Evolutionary conservation across 2,797 vertebrate genomes (phyloP).

Genomic region (Taeniopygia guttata): DNA sequence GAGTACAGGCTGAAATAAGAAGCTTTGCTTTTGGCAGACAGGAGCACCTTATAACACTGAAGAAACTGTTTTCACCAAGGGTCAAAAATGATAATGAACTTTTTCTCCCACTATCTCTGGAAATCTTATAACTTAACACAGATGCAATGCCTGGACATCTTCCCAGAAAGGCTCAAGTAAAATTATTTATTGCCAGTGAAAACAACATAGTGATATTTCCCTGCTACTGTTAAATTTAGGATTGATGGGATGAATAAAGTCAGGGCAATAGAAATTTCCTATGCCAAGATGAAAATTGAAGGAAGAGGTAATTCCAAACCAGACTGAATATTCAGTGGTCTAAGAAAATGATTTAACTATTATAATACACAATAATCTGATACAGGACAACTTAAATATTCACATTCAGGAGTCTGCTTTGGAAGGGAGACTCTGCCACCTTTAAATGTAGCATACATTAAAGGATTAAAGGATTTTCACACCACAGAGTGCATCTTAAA

Average conservation of each 20-base stretch:
- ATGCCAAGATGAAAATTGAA: background rate
- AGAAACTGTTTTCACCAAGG: background rate
- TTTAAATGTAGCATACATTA: background rate
- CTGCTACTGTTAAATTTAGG: background rate
- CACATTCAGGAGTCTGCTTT: background rate
- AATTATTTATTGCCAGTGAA: background rate
- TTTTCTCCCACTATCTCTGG: background rate
- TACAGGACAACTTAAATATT: background rate
- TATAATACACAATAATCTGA: background rate
- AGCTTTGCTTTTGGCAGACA: background rate
- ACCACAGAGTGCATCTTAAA: background rate
- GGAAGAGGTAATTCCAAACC: background rate
- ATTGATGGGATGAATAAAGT: background rate
- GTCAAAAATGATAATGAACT: constrained; percentile 17
- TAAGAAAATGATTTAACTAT: background rate
- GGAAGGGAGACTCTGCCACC: background rate
- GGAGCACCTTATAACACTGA: background rate
- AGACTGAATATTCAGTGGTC: background rate
- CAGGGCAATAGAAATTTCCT: background rate
- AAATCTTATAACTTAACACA: constrained; percentile 3
- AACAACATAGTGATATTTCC: background rate
- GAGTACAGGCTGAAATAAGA: background rate
- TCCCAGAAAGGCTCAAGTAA: background rate
- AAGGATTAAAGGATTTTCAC: background rate
- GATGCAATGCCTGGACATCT: background rate